Evolutionary conservation across 2,888 invertebrate species (phyloP), one percentile per base, ranked within the genome.

Genomic region (Boloria selene): DNA sequence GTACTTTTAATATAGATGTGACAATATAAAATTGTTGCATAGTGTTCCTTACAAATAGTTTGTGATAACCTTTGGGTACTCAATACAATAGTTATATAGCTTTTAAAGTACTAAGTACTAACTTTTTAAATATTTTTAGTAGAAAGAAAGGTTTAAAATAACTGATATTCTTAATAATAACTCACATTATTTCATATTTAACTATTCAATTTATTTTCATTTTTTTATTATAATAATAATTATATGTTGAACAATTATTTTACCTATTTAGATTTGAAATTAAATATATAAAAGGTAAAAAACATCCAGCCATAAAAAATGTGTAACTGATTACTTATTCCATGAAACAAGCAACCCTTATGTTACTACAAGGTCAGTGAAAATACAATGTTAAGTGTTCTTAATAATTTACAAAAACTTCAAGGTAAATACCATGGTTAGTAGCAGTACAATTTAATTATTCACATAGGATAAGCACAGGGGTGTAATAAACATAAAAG

Each of bases 371-470:
- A 64, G 59, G 64, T 59, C 64, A 64, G 45, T 26, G 64, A 52
- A 64, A 64, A 45, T 18, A 59, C 58, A 31, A 52, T 50, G 50
- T 59, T 64, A 51, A 64, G 31, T 31, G 52, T 64, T 64, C 58
- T 58, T 52, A 44, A 59, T 64, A 51, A 59, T 53, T 64, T 47
- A 64, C 58, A 51, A 17, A 64, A 18, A 58, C 45, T 58, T 58
- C 64, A 64, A 59, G 58, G 52, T 44, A 26, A 58, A 51, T 13
- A 22, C 52, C 26, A 47, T 58, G 51, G 51, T 64, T 52, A 13
- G 58, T 16, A 17, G 38, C 18, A 52, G n/a, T 51, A 22, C 42
- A 56, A 26, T 26, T 59, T 22, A 64, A 64, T 64, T 59, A 64
- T 64, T 64, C 52, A 49, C 31, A n/a, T 26, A 56, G 14, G 55